Percentiles rank a stretch among this genome's conserved stretches.
phyloP scores from a whole-genome alignment of 2,113 vertebrate species.

The Spilogale gracilis region DNA sequence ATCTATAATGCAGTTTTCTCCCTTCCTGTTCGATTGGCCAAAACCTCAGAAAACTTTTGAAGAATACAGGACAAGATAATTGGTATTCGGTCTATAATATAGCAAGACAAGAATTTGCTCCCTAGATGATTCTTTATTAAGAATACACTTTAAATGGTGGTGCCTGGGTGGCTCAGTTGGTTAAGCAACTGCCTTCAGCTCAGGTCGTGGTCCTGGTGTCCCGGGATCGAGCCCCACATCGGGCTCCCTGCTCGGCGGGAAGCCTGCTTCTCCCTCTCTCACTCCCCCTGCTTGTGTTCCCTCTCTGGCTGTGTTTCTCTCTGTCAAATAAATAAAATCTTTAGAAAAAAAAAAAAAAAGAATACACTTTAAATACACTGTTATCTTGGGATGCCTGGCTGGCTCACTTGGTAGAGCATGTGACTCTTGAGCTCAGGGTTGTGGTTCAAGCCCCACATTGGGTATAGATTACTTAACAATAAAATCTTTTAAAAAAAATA shows the following conservation, averaged over 20 bases:
- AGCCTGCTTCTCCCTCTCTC: too few relatives aligned
- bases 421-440: neutral
- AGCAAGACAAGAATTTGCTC: neutral
- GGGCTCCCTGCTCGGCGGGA: neutral
- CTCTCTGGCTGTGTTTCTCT: too few relatives aligned
- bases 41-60: conserved; percentile 22
- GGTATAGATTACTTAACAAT: neutral
- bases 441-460: neutral
- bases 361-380: neutral
- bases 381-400: neutral
- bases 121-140: neutral
- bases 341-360: too few relatives aligned
- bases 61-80: neutral
- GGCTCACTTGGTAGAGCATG: neutral
- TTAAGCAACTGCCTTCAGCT: neutral
- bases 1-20: conserved; percentile 8
- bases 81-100: neutral
- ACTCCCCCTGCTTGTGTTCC: too few relatives aligned
- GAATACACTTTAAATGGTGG: neutral
- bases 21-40: conserved; percentile 10
- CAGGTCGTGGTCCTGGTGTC: neutral
- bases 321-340: too few relatives aligned
- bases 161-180: neutral
- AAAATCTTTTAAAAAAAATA: neutral
- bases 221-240: neutral